Evolutionary conservation across 2,113 vertebrate genomes (phyloP), one percentile per base, ranked within the genome.

Genomic region (Lamprologus tigripictilis): DNA sequence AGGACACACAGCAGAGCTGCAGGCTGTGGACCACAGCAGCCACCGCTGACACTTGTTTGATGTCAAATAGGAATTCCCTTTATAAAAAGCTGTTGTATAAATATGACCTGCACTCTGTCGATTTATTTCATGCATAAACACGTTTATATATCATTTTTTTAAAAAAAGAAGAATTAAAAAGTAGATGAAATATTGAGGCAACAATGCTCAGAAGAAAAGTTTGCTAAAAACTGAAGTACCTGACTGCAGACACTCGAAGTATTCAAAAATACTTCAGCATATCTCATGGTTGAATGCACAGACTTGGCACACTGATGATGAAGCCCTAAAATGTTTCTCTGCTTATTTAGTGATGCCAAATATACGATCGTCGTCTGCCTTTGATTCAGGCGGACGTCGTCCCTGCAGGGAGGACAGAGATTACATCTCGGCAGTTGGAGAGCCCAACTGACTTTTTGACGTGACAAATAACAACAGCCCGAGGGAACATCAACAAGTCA

Each of bases 21-120:
- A 3, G 57, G 57, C 57, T 33, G 28, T 57, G 61, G 84, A 92
- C 88, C 88, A 90, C 92, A 92, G 90, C 92, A 94, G 81, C 89
- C 82, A 54, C 92, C 61, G 78, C 90, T 71, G 92, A 61, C 78
- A 66, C 84, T 53, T 96, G 96, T 96, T 97, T 96, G 95, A 93
- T 87, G 94, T 87, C 93, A 96, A 96, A 97, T 95, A 96, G 42
- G 26, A 84, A 89, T 90, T 92, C 91, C 93, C 94, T 95, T 95
- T 93, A 89, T 90, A 66, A 35, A 66, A 35, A 35, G n/a, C 57
- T 95, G 94, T 96, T 96, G 92, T 49, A 86, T 95, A 95, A 97
- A 97, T 95, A 96, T 11, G 55, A 73, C 82, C 53, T 17, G 21
- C 11, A 14, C 23, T 35, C 35, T n/a, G 81, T 14, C 33, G 9